Percentiles rank a stretch among this genome's conserved stretches.
These are phyloP conservation scores for Cordilura impudica DNA, from an alignment of 2,888 invertebrate species.

Conservation along the genomic window DNA sequence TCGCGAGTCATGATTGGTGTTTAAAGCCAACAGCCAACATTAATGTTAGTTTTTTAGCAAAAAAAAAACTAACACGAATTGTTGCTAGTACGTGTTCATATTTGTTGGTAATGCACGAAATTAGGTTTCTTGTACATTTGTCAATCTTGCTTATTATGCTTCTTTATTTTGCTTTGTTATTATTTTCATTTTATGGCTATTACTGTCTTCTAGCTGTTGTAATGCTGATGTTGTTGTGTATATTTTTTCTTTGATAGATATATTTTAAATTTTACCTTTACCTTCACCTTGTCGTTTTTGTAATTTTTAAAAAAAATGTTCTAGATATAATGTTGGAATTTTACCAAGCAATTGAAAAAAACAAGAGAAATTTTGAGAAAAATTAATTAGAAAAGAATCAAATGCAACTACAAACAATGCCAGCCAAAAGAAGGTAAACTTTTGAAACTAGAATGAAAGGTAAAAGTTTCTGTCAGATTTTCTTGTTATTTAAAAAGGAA, in stretches of 20 bases:
- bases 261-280: slow-evolving; percentile 39
- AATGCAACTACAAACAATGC: too few relatives aligned
- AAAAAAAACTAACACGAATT: too few relatives aligned
- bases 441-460: slow-evolving; percentile 38
- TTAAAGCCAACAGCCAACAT: too few relatives aligned
- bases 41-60: too few relatives aligned
- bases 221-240: background rate
- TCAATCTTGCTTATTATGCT: slow-evolving; percentile 1
- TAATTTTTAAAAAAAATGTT: background rate
- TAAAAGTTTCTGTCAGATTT: slow-evolving; percentile 12
- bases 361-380: background rate
- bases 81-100: background rate
- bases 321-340: background rate
- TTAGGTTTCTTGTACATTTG: slow-evolving; percentile 38
- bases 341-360: background rate
- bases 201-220: background rate
- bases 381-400: background rate
- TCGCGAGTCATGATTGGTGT: too few relatives aligned
- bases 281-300: slow-evolving; percentile 52
- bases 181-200: background rate
- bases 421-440: background rate
- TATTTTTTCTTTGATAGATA: background rate
- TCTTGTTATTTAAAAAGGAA: background rate
- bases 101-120: slow-evolving; percentile 27
- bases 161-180: background rate